Conservation (phyloP, 2,797 vertebrate species). For the Melanotaenia boesemani region DNA sequence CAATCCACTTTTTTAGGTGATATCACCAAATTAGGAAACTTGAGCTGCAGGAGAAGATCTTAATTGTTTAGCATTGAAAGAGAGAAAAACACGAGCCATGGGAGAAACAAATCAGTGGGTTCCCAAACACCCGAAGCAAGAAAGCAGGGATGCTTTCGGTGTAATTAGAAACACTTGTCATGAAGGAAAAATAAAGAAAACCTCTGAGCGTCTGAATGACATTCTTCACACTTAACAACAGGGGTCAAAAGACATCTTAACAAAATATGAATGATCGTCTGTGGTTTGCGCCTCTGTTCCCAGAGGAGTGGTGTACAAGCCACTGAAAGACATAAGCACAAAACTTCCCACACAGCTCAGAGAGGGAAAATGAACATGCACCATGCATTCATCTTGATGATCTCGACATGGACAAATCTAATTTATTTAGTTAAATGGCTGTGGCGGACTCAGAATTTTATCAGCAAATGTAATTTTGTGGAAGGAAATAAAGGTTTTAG, state of each 20-base stretch:
- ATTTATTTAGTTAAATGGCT: conserved; percentile 32
- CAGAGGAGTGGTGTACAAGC: conserved; percentile 6
- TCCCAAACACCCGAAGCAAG: conserved; percentile 44
- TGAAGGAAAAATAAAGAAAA: conserved; percentile 1
- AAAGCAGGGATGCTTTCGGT: conserved; percentile 43
- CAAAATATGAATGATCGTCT: conserved; percentile 40
- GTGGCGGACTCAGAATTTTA: conserved; percentile 20
- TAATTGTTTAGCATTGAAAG: conserved; percentile 7
- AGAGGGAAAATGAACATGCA: conserved; percentile 32
- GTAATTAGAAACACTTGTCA: conserved; percentile 54
- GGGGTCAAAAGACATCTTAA: conserved; percentile 51
- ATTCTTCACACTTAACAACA: conserved; percentile 41
- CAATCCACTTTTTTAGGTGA: background rate
- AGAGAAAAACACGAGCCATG: conserved; percentile 39
- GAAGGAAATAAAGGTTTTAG: conserved; percentile 11
- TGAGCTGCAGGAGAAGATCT: conserved; percentile 8
- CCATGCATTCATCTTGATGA: conserved; percentile 1
- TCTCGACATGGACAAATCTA: conserved; percentile 30
- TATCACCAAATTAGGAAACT: background rate
- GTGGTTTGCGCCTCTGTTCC: conserved; percentile 21
- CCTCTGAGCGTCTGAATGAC: conserved; percentile 44
- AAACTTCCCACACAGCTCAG: conserved; percentile 30
- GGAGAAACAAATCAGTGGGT: conserved; percentile 57
- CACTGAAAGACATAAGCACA: conserved; percentile 20
- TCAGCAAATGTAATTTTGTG: conserved; percentile 40